Percentiles rank a stretch among this genome's conserved stretches.
Evolutionary conservation across 2,888 invertebrate genomes (phyloP).

Genomic region (Cylindroiulus punctatus): DNA sequence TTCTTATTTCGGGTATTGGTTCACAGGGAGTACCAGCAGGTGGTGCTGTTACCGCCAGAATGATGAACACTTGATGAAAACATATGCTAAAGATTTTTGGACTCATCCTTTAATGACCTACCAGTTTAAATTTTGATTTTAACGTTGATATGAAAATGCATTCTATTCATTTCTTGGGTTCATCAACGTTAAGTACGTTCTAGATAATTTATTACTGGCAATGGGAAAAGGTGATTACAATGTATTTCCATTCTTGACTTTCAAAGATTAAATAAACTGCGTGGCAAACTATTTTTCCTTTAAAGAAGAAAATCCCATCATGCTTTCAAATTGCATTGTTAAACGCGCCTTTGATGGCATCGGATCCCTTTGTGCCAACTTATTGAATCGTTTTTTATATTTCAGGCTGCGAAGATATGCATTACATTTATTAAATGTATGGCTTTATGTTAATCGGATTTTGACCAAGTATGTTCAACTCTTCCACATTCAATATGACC

Average conservation of each 20-base stretch:
- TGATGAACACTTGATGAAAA: too few relatives aligned
- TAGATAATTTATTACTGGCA: background rate
- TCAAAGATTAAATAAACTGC: background rate
- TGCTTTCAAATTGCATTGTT: background rate
- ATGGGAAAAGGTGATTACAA: background rate
- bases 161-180: background rate
- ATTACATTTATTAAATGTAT: constrained; percentile 15
- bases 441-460: constrained; percentile 28
- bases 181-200: background rate
- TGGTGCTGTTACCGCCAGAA: too few relatives aligned
- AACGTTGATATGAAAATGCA: background rate
- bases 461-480: background rate
- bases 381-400: constrained; percentile 16
- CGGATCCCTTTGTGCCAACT: background rate
- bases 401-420: constrained; percentile 10
- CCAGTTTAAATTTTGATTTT: background rate
- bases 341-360: background rate
- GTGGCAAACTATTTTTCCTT: background rate
- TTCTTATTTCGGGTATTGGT: too few relatives aligned
- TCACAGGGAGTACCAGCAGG: too few relatives aligned
- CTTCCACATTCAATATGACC: background rate
- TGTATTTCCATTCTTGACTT: constrained; percentile 1
- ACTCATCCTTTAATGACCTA: background rate
- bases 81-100: too few relatives aligned
- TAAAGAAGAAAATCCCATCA: background rate